phyloP scores from a whole-genome alignment of 2,888 invertebrate species.

The Pimpla rufipes region DNA sequence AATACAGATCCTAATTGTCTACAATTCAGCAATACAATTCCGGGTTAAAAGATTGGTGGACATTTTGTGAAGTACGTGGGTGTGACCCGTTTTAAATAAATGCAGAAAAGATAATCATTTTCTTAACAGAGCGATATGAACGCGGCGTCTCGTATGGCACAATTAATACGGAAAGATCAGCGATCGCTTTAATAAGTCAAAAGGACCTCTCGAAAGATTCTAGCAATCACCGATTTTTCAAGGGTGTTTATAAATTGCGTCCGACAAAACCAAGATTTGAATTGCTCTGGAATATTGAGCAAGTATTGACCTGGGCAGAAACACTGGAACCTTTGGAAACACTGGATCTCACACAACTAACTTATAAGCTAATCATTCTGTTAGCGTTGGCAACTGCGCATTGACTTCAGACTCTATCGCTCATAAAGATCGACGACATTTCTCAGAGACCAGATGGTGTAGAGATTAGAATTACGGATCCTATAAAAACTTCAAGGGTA shows the following conservation, averaged over 20 bases:
- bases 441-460: not conserved
- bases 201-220: not conserved
- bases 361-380: constrained; percentile 33
- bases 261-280: constrained; percentile 53
- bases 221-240: constrained; percentile 24
- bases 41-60: constrained; percentile 24
- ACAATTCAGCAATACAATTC: constrained; percentile 30
- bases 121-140: constrained; percentile 18
- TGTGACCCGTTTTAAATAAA: constrained; percentile 4
- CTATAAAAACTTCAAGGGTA: constrained; percentile 37
- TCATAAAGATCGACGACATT: constrained; percentile 28
- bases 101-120: constrained; percentile 2
- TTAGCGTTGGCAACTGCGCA: constrained; percentile 30
- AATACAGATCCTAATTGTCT: constrained; percentile 39
- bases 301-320: constrained; percentile 34
- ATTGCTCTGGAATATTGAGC: constrained; percentile 43
- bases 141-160: constrained; percentile 43
- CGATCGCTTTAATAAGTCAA: constrained; percentile 20
- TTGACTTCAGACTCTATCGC: constrained; percentile 25
- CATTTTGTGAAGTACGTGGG: not conserved
- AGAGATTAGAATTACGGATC: constrained; percentile 16
- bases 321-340: constrained; percentile 27
- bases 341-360: constrained; percentile 23
- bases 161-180: constrained; percentile 27
- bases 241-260: constrained; percentile 49